phyloP scores from a whole-genome alignment of 2,113 vertebrate genomes.

The Sceloporus undulatus region DNA sequence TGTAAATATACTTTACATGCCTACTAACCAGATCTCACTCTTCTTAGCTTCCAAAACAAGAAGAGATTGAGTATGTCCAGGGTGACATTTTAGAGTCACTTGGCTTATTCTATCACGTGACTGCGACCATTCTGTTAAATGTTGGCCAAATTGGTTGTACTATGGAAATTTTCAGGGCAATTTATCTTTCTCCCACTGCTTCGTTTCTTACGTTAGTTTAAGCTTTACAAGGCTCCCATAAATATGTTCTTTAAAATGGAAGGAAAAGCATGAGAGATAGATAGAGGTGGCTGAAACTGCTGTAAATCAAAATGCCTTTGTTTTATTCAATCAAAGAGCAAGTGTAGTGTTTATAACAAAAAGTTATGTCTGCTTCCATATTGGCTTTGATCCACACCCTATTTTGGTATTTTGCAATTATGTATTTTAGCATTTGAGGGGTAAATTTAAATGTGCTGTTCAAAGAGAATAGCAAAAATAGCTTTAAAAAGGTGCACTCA shows the following conservation, averaged over 20 bases:
- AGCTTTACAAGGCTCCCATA: not conserved
- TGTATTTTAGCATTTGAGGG: constrained; percentile 14
- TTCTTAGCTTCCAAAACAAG: too few species aligned
- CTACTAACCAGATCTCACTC: too few species aligned
- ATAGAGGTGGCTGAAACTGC: not conserved
- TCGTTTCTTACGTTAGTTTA: not conserved
- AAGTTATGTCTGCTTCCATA: not conserved
- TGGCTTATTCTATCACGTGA: too few species aligned
- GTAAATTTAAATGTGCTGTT: constrained; percentile 24
- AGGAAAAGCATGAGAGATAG: not conserved
- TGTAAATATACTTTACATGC: too few species aligned
- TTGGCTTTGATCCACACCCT: constrained; percentile 20
- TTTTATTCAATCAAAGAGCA: not conserved
- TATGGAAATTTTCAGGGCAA: not conserved
- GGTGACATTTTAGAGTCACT: too few species aligned
- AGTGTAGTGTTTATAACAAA: constrained; percentile 6
- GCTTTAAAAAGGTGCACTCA: constrained; percentile 2
- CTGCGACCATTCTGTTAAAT: not conserved
- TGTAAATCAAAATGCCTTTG: not conserved
- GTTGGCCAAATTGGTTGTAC: not conserved
- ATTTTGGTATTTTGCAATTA: constrained; percentile 24
- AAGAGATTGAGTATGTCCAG: too few species aligned
- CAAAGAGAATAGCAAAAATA: not conserved
- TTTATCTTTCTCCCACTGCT: not conserved
- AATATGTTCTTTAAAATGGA: not conserved